phyloP scores from a whole-genome alignment of 2,888 invertebrate genomes.

The Villa cingulata region DNA sequence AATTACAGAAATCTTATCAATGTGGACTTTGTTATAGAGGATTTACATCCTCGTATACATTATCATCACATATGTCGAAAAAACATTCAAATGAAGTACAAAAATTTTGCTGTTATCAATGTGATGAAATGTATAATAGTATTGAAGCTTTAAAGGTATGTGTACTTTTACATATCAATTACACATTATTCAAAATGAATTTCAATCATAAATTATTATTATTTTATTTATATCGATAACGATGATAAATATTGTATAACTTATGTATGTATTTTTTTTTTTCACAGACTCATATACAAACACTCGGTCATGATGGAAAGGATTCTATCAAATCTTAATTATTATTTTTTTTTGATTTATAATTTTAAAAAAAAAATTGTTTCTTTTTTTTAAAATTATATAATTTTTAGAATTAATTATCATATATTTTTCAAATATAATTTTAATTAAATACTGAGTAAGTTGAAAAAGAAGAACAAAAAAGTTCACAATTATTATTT shows the following conservation, averaged over 20 bases:
- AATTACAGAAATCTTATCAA: constrained; percentile 22
- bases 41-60: constrained; percentile 28
- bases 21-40: constrained; percentile 36
- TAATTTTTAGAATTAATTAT: too few relatives aligned
- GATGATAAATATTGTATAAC: too few relatives aligned
- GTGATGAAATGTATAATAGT: constrained; percentile 44
- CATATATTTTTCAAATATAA: too few relatives aligned
- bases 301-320: neutral
- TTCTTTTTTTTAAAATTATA: too few relatives aligned
- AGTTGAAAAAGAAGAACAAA: too few relatives aligned
- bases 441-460: too few relatives aligned
- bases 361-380: neutral
- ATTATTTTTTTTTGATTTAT: too few relatives aligned
- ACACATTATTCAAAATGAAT: too few relatives aligned
- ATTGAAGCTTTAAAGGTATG: constrained; percentile 42
- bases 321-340: neutral
- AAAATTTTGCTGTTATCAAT: constrained; percentile 40
- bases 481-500: too few relatives aligned
- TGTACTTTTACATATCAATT: neutral
- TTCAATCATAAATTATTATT: too few relatives aligned
- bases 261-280: neutral
- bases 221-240: too few relatives aligned
- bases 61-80: constrained; percentile 30
- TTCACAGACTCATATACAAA: constrained; percentile 7
- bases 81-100: constrained; percentile 31